Evolutionary conservation across 2,797 vertebrate species (phyloP), one percentile per base, ranked within the genome.

Genomic region (Pseudopleuronectes americanus): DNA sequence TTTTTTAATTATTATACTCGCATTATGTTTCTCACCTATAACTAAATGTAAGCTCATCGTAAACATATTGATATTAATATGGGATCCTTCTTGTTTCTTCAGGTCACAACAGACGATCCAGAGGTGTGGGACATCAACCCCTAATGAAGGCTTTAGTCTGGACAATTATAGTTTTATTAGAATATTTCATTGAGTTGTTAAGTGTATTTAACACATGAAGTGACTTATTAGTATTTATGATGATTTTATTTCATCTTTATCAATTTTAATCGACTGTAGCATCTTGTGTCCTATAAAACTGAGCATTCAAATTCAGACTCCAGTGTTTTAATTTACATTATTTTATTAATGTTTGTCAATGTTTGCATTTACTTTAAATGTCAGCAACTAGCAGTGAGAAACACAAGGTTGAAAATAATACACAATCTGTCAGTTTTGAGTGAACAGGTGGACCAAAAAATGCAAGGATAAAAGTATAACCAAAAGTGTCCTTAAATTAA

Each of bases 51-150:
- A 54, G 2, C 61, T 52, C 36, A 36, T 13, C 23, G 3, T 54
- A 55, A 7, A 57, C 33, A 58, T 55, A 17, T 24, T 68, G 6
- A 71, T 56, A 49, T 24, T 33, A 59, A 52, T 58, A 1, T n/a
- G 12, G 33, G 47, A 0, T 22, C 48, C 23, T 22, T 64, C 74
- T 21, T 78, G 8, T 73, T 43, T 73, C 45, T 58, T 1, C 59
- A 88, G 87, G 60, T 59, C 38, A 67, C 47, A 68, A 77, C 68
- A 23, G 68, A 62, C 57, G 53, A 7, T 47, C 81, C 62, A 69
- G 75, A 79, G 4, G 43, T 69, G 60, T 51, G 38, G 17, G 67
- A 68, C 24, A 47, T 55, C 48, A 74, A 33, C 48, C 38, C 54
- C 16, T 6, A 31, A 74, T 76, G 31, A 86, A 57, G 24, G 4